phyloP scores from a whole-genome alignment of 2,888 invertebrate species.

The Nasonia oneida region DNA sequence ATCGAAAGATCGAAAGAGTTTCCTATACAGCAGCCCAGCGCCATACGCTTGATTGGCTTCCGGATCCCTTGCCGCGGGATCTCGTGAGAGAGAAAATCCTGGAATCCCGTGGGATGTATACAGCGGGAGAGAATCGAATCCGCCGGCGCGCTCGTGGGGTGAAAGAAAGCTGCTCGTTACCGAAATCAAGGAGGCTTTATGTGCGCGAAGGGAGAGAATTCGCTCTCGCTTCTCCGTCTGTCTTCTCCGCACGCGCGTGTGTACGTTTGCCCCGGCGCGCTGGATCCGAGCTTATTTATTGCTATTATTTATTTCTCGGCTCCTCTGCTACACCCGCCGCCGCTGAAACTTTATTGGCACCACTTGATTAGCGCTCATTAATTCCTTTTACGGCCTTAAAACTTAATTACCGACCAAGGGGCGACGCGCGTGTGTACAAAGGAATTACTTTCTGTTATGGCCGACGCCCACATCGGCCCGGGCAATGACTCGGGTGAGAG shows the following conservation, averaged over 20 bases:
- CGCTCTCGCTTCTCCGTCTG: background rate
- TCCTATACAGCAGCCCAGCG: background rate
- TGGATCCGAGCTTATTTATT: constrained; percentile 23
- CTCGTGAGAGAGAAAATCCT: constrained; percentile 18
- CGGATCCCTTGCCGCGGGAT: constrained; percentile 32
- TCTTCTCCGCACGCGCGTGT: background rate
- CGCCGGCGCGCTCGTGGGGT: constrained; percentile 31
- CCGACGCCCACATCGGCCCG: background rate
- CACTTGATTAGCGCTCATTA: constrained; percentile 59
- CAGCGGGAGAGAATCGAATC: constrained; percentile 26
- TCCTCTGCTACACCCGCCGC: background rate
- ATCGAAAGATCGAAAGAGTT: constrained; percentile 52
- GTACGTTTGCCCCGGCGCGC: background rate
- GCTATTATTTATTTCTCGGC: constrained; percentile 46
- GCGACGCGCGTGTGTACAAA: constrained; percentile 10
- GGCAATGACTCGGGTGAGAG: no score
- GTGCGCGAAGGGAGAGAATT: constrained; percentile 21
- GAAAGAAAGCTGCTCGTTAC: constrained; percentile 57
- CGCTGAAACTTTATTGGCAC: constrained; percentile 29
- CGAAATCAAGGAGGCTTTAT: constrained; percentile 50
- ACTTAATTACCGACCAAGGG: constrained; percentile 44
- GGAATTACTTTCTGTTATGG: constrained; percentile 22
- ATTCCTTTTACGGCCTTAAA: constrained; percentile 53
- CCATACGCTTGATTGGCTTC: constrained; percentile 58
- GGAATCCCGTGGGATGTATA: constrained; percentile 49